Evolutionary conservation across 1,140 invertebrate genomes (phyloP).

Genomic region (Araneus ventricosus): DNA sequence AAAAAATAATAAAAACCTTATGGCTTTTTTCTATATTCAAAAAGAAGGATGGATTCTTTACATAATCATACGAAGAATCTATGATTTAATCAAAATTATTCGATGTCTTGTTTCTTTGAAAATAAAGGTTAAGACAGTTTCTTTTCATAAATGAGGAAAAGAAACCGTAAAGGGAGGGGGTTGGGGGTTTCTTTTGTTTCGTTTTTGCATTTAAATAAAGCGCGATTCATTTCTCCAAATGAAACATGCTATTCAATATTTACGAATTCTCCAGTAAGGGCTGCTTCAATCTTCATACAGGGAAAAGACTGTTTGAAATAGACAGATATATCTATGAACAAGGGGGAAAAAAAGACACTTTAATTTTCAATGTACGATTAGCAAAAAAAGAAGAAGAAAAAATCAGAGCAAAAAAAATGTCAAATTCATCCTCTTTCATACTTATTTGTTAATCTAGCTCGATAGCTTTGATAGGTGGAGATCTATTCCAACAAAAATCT

Average conservation of each 20-base stretch:
- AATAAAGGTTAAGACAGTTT: neutral
- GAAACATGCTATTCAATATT: conserved; percentile 63
- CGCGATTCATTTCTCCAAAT: conserved; percentile 55
- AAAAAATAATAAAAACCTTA: no score
- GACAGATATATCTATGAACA: conserved; percentile 43
- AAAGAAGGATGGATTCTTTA: neutral
- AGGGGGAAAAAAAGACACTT: conserved; percentile 45
- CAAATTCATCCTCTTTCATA: neutral
- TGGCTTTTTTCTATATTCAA: no score
- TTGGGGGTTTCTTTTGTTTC: conserved; percentile 26
- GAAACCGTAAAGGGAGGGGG: neutral
- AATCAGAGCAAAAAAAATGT: neutral
- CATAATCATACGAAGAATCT: neutral
- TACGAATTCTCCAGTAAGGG: conserved; percentile 24
- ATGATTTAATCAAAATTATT: conserved; percentile 17
- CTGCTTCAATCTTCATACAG: conserved; percentile 44
- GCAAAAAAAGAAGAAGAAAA: conserved; percentile 37
- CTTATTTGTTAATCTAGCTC: conserved; percentile 74
- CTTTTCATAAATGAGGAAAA: neutral
- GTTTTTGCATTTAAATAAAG: conserved; percentile 62
- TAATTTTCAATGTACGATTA: conserved; percentile 74
- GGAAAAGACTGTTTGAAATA: conserved; percentile 31
- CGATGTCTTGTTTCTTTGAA: neutral
- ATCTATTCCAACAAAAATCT: conserved; percentile 57
- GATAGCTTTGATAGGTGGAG: conserved; percentile 70